Conservation (phyloP, 1,140 invertebrate genomes). For the Vollenhovia emeryi region DNA sequence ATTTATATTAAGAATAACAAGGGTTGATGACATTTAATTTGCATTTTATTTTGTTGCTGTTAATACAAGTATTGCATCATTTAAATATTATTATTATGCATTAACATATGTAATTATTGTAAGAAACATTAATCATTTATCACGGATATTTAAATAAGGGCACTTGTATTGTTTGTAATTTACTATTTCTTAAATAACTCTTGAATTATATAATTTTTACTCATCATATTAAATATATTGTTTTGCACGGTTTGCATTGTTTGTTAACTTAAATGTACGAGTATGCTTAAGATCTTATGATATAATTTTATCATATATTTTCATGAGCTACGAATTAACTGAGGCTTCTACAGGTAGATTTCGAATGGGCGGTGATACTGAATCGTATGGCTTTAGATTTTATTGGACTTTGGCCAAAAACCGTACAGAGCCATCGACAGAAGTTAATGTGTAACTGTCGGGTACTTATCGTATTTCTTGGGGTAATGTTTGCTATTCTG, state of each 20-base stretch:
- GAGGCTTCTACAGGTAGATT: conserved; percentile 34
- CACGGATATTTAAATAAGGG: not conserved
- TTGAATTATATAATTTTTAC: not conserved
- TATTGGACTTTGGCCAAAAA: conserved; percentile 44
- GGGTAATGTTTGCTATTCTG: not conserved
- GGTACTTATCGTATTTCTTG: not conserved
- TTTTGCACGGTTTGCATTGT: not conserved
- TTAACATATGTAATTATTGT: not conserved
- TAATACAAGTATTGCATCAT: not conserved
- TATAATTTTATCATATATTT: too few species aligned
- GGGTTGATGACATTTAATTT: not conserved
- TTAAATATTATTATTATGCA: not conserved
- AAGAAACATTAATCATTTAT: not conserved
- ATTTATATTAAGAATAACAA: not conserved
- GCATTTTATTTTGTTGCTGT: not conserved
- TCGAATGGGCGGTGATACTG: conserved; percentile 54
- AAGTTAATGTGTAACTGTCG: conserved; percentile 32
- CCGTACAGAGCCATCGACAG: not conserved
- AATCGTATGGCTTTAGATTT: conserved; percentile 38
- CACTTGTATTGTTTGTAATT: not conserved
- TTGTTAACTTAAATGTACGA: not conserved
- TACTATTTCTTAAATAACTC: not conserved
- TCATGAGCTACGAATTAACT: not conserved
- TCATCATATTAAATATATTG: not conserved
- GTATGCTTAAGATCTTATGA: not conserved